Conservation (phyloP, 2,797 vertebrate species). For the Melanotaenia nigrans region DNA sequence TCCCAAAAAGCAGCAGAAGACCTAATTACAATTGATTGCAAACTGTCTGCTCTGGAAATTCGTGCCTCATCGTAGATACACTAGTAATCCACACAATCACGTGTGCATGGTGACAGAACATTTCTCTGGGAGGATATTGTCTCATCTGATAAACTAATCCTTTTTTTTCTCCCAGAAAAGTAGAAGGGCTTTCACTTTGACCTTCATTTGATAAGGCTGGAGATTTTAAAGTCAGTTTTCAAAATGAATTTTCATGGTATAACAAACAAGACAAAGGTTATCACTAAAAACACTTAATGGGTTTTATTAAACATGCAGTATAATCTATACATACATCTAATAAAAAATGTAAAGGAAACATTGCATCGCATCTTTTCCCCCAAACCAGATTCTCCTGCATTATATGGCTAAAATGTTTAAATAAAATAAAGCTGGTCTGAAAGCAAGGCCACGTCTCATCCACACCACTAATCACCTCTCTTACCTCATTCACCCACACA, state of each 20-base stretch:
- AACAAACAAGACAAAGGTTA: background rate
- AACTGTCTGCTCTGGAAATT: slow-evolving; percentile 66
- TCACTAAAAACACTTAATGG: background rate
- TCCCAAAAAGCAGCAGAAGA: slow-evolving; percentile 59
- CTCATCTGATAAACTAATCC: slow-evolving; percentile 65
- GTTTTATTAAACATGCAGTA: too few relatives aligned
- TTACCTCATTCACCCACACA: too few relatives aligned
- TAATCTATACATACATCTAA: too few relatives aligned
- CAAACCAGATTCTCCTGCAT: too few relatives aligned
- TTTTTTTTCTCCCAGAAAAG: too few relatives aligned
- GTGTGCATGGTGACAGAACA: slow-evolving; percentile 11
- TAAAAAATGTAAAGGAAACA: background rate
- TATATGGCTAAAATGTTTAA: too few relatives aligned
- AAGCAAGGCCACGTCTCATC: too few relatives aligned
- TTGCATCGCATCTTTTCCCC: too few relatives aligned
- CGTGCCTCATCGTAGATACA: slow-evolving; percentile 43
- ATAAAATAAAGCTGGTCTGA: too few relatives aligned
- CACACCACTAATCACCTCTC: too few relatives aligned
- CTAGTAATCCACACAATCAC: slow-evolving; percentile 1
- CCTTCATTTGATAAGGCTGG: slow-evolving; percentile 37
- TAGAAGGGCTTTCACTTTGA: slow-evolving; percentile 39
- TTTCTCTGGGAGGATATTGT: slow-evolving; percentile 72
- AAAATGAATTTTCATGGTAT: background rate
- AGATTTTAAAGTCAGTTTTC: slow-evolving; percentile 38
- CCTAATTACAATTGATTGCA: slow-evolving; percentile 82